Conservation (phyloP, 1,140 invertebrate species). For the Drosophila sproati region DNA sequence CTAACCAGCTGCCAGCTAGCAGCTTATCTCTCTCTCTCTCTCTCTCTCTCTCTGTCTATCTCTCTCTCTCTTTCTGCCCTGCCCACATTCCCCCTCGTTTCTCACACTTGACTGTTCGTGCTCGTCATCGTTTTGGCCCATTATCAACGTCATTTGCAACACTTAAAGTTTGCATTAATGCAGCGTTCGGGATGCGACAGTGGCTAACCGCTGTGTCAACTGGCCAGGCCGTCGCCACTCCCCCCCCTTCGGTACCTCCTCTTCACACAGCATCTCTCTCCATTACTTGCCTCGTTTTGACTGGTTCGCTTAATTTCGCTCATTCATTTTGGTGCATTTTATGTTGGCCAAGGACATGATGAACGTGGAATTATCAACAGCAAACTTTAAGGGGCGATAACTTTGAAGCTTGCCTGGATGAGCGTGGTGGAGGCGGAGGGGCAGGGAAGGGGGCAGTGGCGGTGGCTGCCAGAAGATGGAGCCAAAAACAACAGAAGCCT, state of each 20-base stretch:
- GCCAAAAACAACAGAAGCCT: too few relatives aligned
- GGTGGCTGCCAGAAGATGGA: too few relatives aligned
- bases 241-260: too few relatives aligned
- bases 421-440: neutral
- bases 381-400: constrained; percentile 4
- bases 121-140: constrained; percentile 32
- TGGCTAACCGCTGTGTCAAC: constrained; percentile 47
- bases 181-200: constrained; percentile 30
- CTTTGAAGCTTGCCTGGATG: neutral
- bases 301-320: constrained; percentile 47
- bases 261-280: too few relatives aligned
- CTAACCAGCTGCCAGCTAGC: constrained; percentile 19
- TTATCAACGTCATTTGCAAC: constrained; percentile 61
- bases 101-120: neutral
- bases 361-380: constrained; percentile 35
- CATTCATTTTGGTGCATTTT: constrained; percentile 50
- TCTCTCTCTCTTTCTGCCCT: neutral
- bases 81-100: neutral
- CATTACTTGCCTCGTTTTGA: too few relatives aligned
- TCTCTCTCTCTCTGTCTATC: neutral
- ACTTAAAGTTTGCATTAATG: constrained; percentile 57
- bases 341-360: constrained; percentile 53
- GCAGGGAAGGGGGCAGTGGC: neutral
- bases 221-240: constrained; percentile 2
- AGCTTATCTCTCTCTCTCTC: neutral